Evolutionary conservation across 23 tunicate species (phyloP), one percentile per base, ranked within the genome.

Genomic region (Oikopleura dioica): DNA sequence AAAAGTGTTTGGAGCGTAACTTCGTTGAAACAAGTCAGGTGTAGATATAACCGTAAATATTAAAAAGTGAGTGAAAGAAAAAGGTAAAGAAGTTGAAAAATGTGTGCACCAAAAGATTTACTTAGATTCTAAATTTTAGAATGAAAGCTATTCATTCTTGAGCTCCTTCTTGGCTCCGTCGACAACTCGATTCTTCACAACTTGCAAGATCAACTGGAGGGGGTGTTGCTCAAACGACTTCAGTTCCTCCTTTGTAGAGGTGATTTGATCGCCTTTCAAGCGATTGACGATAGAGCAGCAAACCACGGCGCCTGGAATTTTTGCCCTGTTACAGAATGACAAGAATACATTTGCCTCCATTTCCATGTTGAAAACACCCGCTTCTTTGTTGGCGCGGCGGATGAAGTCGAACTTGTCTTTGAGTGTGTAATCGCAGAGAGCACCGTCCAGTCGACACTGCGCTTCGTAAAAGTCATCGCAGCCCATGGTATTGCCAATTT

Each of bases 391-490:
- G 0, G 88, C 88, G 36, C 59, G 35, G 50, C 36, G 37, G 1
- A 94, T 34, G 77, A 81, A 94, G 5, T 55, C 78, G 36, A 51
- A 76, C 59, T 84, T 84, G 35, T 84, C 89, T 30, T 86, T 81
- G n/a, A 68, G 69, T 0, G 75, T 78, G 59, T 77, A 83, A 36
- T 78, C 86, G 38, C 99, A 94, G 9, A 94, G 38, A 5, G 99
- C 99, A 21, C 99, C 99, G 38, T 94, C 99, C 55, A 86, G 31
- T 1, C 99, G 85, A 24, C 79, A 84, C 79, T 94, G 99, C 36
- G 77, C 97, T 82, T 89, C 96, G 50, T 78, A 89, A 67, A 89
- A 89, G 59, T 82, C 96, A 75, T 89, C 69, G 12, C 82, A 12
- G 1, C 83, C 68, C 50, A 89, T 37, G 37, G 96, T 85, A 68